Percentiles rank a stretch among this genome's conserved stretches.
Conservation (phyloP, 2,888 invertebrate genomes). For the Cybosia mesomella region DNA sequence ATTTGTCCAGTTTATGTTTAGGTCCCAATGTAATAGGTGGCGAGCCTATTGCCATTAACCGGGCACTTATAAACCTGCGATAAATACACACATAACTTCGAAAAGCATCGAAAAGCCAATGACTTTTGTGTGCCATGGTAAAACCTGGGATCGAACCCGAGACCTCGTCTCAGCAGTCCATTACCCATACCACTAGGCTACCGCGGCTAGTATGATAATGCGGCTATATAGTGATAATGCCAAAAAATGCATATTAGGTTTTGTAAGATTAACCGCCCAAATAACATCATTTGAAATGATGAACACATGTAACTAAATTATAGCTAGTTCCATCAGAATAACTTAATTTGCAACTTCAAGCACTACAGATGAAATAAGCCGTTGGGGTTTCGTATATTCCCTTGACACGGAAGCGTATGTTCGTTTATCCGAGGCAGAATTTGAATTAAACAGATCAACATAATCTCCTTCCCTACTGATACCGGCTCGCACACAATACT, state of each 20-base stretch:
- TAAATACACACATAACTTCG: too few species aligned
- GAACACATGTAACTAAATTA: conserved; percentile 16
- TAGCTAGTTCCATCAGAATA: conserved; percentile 14
- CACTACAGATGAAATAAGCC: conserved; percentile 8
- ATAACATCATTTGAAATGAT: conserved; percentile 1
- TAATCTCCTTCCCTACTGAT: conserved; percentile 18
- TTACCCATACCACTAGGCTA: too few species aligned
- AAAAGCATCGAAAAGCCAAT: too few species aligned
- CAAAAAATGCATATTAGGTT: not conserved
- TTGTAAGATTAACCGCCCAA: not conserved
- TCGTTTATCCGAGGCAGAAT: conserved; percentile 20
- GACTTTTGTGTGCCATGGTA: too few species aligned
- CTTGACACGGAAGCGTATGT: conserved; percentile 16
- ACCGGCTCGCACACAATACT: conserved; percentile 27
- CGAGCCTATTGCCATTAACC: too few species aligned
- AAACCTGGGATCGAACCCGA: too few species aligned
- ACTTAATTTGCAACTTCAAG: conserved; percentile 13
- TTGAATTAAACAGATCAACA: conserved; percentile 22
- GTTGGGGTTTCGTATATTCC: conserved; percentile 18
- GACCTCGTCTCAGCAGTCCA: too few species aligned
- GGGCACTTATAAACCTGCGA: too few species aligned
- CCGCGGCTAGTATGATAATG: too few species aligned
- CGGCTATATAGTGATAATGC: not conserved
- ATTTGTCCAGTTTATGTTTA: too few species aligned
- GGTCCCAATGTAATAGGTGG: too few species aligned